Percentiles rank a stretch among this genome's conserved stretches.
phyloP scores from a whole-genome alignment of 2,113 vertebrate species.

The Lagopus leucura region DNA sequence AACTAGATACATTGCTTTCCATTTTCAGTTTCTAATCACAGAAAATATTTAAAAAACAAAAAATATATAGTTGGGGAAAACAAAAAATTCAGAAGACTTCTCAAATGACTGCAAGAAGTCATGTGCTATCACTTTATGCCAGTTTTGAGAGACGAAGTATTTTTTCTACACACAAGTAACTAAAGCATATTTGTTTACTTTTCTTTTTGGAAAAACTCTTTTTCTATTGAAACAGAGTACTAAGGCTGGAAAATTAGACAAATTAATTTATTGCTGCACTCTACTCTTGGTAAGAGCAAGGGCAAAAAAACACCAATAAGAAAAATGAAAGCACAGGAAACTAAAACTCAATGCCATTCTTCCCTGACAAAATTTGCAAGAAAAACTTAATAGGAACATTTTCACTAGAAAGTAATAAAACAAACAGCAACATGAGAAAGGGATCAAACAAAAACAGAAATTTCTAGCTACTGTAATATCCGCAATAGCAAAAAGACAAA shows the following conservation, averaged over 20 bases:
- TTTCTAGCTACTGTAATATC: neutral
- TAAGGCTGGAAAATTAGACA: neutral
- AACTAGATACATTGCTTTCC: neutral
- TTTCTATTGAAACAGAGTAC: neutral
- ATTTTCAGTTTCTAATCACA: neutral
- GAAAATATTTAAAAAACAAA: neutral
- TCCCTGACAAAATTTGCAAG: neutral
- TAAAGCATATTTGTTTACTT: neutral
- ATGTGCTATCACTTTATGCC: neutral
- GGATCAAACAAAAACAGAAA: neutral
- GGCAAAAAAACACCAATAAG: neutral
- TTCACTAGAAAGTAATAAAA: neutral
- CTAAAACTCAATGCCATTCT: neutral
- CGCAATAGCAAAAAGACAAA: neutral
- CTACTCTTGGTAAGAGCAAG: neutral
- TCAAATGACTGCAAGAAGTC: neutral
- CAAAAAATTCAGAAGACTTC: neutral
- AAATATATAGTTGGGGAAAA: neutral
- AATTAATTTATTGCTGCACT: neutral
- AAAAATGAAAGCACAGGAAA: neutral
- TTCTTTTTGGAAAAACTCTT: neutral
- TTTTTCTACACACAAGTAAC: neutral
- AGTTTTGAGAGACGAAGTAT: neutral
- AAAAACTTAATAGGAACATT: neutral
- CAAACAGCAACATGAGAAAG: neutral